Evolutionary conservation across 2,113 vertebrate species (phyloP).

Genomic region (Muntiacus reevesi): DNA sequence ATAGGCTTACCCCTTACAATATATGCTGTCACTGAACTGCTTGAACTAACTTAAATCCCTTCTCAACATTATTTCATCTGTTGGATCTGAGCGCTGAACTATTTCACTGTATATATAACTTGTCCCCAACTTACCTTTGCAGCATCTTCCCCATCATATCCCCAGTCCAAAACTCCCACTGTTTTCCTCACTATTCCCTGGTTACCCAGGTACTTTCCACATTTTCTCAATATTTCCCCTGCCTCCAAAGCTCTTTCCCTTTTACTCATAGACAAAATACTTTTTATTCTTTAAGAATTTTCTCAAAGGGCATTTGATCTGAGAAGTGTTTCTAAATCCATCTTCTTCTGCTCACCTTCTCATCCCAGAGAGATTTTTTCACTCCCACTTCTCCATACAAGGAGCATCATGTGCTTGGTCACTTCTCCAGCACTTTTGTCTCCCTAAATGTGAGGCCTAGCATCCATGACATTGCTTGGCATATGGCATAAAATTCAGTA

Average conservation of each 20-base stretch:
- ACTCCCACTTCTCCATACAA: not conserved
- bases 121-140: not conserved
- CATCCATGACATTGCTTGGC: not conserved
- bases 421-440: not conserved
- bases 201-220: not conserved
- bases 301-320: not conserved
- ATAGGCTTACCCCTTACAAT: not conserved
- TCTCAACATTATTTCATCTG: not conserved
- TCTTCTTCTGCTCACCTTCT: not conserved
- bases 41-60: not conserved
- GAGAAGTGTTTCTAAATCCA: not conserved
- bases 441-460: not conserved
- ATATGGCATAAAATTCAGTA: not conserved
- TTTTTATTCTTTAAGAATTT: not conserved
- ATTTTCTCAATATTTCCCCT: not conserved
- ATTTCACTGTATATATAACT: not conserved
- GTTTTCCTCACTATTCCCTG: not conserved
- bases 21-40: conserved; percentile 8
- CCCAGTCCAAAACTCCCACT: not conserved
- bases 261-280: not conserved
- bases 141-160: not conserved
- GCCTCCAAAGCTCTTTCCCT: not conserved
- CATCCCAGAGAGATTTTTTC: not conserved
- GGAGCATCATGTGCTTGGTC: not conserved
- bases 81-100: not conserved